Percentiles rank a stretch among this genome's conserved stretches.
Evolutionary conservation across 2,113 vertebrate genomes (phyloP).

Genomic region (Turdus rufiventris): DNA sequence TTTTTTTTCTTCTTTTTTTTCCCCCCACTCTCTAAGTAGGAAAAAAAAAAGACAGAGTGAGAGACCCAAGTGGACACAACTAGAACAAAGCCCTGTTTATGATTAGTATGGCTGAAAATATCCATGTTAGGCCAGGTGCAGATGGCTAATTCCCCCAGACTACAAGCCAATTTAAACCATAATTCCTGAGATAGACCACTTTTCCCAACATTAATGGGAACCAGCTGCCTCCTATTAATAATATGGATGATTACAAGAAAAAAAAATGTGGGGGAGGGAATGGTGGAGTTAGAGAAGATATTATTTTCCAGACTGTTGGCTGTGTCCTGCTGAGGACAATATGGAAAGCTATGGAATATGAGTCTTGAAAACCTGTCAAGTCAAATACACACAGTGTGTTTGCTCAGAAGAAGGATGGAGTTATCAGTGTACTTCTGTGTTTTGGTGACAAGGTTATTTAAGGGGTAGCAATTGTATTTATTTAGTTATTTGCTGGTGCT

Average conservation of each 20-base stretch:
- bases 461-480: not conserved
- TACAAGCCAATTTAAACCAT: slow-evolving; percentile 79
- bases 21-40: not conserved
- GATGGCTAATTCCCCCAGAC: slow-evolving; percentile 74
- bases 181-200: slow-evolving; percentile 79
- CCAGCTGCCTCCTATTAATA: slow-evolving; percentile 84
- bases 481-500: not conserved
- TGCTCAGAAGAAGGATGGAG: not conserved
- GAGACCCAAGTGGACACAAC: slow-evolving; percentile 49
- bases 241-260: slow-evolving; percentile 44
- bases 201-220: slow-evolving; percentile 76
- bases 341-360: slow-evolving; percentile 29
- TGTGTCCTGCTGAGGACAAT: slow-evolving; percentile 40
- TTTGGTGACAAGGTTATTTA: not conserved
- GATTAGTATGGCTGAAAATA: slow-evolving; percentile 74
- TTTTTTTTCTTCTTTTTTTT: not conserved
- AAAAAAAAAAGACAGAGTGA: not conserved
- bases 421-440: slow-evolving; percentile 19
- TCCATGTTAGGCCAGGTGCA: slow-evolving; percentile 80
- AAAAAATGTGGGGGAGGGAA: not conserved
- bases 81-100: slow-evolving; percentile 67
- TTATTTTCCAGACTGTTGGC: slow-evolving; percentile 48
- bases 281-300: slow-evolving; percentile 40
- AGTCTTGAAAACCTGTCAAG: slow-evolving; percentile 34
- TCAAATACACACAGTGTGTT: not conserved